These are phyloP conservation scores for Eupristina koningsbergeri DNA, from an alignment of 1,140 invertebrate species.

Conservation along the genomic window DNA sequence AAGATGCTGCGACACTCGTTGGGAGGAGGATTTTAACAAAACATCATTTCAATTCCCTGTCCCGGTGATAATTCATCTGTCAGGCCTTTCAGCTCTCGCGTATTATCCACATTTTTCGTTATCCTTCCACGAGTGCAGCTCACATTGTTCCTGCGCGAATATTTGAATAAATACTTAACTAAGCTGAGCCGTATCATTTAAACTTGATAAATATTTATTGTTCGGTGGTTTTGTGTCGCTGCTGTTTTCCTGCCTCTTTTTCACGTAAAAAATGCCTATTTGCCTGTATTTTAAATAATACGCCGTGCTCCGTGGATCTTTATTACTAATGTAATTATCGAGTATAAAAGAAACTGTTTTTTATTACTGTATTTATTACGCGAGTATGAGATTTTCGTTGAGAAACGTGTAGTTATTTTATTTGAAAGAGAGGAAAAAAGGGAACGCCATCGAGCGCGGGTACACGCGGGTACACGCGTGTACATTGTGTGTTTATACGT, in stretches of 20 bases:
- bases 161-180: slow-evolving; percentile 34
- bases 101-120: slow-evolving; percentile 29
- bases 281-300: slow-evolving; percentile 31
- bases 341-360: slow-evolving; percentile 50
- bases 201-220: slow-evolving; percentile 43
- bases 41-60: slow-evolving; percentile 35
- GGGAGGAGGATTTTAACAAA: slow-evolving; percentile 33
- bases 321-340: slow-evolving; percentile 37
- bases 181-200: slow-evolving; percentile 1
- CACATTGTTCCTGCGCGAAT: neutral
- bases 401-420: neutral
- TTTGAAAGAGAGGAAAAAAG: slow-evolving; percentile 50
- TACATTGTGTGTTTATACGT: too few species aligned
- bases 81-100: slow-evolving; percentile 8
- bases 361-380: slow-evolving; percentile 33
- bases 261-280: slow-evolving; percentile 4
- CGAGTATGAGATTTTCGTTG: slow-evolving; percentile 39
- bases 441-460: neutral
- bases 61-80: slow-evolving; percentile 40
- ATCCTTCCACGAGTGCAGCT: neutral
- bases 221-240: neutral
- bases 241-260: slow-evolving; percentile 1
- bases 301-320: slow-evolving; percentile 4
- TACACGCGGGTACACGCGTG: too few species aligned
- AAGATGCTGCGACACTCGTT: slow-evolving; percentile 19